Evolutionary conservation across 2,888 invertebrate genomes (phyloP).

Genomic region (Glyphotaelius pellucidus): DNA sequence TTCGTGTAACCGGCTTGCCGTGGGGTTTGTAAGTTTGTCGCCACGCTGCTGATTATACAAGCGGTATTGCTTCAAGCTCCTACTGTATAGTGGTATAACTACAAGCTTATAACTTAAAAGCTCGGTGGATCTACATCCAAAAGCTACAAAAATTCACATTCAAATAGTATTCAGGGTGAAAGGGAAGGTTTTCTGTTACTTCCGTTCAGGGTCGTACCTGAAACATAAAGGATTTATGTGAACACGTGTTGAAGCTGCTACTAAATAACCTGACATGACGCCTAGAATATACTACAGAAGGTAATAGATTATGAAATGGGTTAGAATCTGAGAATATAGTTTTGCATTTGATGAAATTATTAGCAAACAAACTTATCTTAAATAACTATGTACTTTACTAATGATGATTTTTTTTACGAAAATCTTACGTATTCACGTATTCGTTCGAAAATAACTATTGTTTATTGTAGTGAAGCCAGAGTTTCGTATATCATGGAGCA

Average conservation of each 20-base stretch:
- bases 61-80: too few species aligned
- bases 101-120: neutral
- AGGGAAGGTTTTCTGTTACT: neutral
- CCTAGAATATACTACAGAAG: neutral
- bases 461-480: too few species aligned
- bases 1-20: neutral
- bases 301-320: neutral
- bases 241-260: constrained; percentile 8
- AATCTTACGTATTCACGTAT: too few species aligned
- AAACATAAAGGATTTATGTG: neutral
- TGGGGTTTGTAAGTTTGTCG: neutral
- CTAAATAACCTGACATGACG: neutral
- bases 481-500: too few species aligned
- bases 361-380: neutral
- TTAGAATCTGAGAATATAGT: neutral
- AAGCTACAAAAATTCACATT: constrained; percentile 8
- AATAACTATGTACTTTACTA: neutral
- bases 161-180: constrained; percentile 20
- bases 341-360: neutral
- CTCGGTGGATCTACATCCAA: neutral
- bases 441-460: too few species aligned
- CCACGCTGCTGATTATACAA: neutral
- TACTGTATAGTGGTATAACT: neutral
- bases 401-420: too few species aligned
- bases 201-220: neutral